phyloP scores from a whole-genome alignment of 2,113 vertebrate species.

The Lepisosteus osseus region DNA sequence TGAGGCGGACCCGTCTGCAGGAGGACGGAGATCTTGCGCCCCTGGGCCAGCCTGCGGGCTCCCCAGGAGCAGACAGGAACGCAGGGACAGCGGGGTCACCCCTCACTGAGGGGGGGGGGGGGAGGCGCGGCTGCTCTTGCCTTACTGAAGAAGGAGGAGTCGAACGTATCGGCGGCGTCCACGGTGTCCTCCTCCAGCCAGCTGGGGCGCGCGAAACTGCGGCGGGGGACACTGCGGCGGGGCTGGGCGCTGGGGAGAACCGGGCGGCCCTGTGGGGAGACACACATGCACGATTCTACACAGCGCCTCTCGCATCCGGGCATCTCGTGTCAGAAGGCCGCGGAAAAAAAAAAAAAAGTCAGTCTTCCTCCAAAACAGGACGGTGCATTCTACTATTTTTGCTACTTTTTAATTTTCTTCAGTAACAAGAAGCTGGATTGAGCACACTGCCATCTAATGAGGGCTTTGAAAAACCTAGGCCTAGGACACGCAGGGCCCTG shows the following conservation, averaged over 20 bases:
- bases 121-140: constrained; percentile 51
- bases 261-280: constrained; percentile 70
- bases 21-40: background rate
- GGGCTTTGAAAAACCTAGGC: no score
- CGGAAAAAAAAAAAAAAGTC: no score
- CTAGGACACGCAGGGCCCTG: no score
- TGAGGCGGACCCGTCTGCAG: background rate
- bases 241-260: constrained; percentile 67
- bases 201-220: constrained; percentile 83
- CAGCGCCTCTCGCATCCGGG: no score
- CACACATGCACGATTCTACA: background rate
- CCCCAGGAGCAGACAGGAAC: no score
- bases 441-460: no score
- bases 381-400: no score
- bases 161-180: constrained; percentile 75
- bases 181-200: constrained; percentile 85
- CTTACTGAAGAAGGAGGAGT: constrained; percentile 93
- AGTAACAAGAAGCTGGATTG: no score
- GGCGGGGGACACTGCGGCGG: constrained; percentile 61
- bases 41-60: no score
- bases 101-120: background rate
- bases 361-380: no score
- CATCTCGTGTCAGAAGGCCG: no score
- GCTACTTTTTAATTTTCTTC: no score
- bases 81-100: background rate